A percentile compares a stretch with the other conserved stretches of the same genome.
phyloP scores from a whole-genome alignment of 2,888 invertebrate species.

The Parthenolecanium corni region DNA sequence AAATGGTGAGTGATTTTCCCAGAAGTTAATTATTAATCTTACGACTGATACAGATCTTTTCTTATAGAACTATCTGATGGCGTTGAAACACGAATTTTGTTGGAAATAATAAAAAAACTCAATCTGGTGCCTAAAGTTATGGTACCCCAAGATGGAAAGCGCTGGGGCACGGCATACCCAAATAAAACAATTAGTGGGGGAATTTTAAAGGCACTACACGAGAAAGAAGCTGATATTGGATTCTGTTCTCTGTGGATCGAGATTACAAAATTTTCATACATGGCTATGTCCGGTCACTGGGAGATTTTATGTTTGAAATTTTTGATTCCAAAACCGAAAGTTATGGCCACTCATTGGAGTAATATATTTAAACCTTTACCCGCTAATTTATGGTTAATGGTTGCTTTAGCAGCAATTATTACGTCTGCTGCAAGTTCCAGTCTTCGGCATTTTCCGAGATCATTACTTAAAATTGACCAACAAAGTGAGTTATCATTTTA shows the following conservation, averaged over 20 bases:
- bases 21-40: not conserved
- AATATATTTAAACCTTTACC: slow-evolving; percentile 30
- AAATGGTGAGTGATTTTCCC: not conserved
- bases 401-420: slow-evolving; percentile 17
- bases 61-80: slow-evolving; percentile 28
- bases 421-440: not conserved
- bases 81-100: slow-evolving; percentile 30
- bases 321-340: slow-evolving; percentile 30
- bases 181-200: slow-evolving; percentile 30
- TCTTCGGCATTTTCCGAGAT: not conserved
- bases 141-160: slow-evolving; percentile 19
- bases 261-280: slow-evolving; percentile 1
- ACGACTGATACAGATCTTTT: not conserved
- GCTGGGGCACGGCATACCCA: slow-evolving; percentile 28
- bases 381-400: slow-evolving; percentile 28
- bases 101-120: slow-evolving; percentile 27
- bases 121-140: slow-evolving; percentile 26
- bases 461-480: not conserved
- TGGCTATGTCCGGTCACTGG: slow-evolving; percentile 31
- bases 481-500: not conserved
- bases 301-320: slow-evolving; percentile 29
- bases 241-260: slow-evolving; percentile 32
- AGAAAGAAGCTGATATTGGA: slow-evolving; percentile 26
- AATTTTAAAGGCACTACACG: slow-evolving; percentile 20
- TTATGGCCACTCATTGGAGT: slow-evolving; percentile 28